These are phyloP conservation scores for Acleris holmiana DNA, from an alignment of 2,888 invertebrate genomes.

Conservation along the genomic window DNA sequence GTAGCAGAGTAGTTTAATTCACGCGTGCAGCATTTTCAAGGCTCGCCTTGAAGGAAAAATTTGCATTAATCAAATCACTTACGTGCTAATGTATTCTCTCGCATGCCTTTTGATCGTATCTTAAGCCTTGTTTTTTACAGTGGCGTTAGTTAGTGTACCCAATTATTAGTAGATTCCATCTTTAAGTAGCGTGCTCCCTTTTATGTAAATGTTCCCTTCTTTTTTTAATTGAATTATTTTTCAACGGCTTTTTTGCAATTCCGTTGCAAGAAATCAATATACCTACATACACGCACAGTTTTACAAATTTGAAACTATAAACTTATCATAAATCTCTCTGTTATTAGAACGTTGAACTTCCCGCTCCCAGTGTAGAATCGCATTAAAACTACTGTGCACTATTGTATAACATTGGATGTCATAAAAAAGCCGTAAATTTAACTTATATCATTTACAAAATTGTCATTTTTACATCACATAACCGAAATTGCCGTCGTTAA, in stretches of 20 bases:
- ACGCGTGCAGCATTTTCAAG: slow-evolving; percentile 65
- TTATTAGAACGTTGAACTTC: too few relatives aligned
- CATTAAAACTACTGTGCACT: too few relatives aligned
- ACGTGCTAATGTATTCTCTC: slow-evolving; percentile 69
- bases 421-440: too few relatives aligned
- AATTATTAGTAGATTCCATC: slow-evolving; percentile 76
- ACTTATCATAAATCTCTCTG: too few relatives aligned
- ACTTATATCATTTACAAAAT: slow-evolving; percentile 10
- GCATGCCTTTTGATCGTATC: slow-evolving; percentile 71
- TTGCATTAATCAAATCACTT: slow-evolving; percentile 70
- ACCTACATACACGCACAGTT: too few relatives aligned
- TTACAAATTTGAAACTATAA: too few relatives aligned
- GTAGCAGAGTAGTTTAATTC: slow-evolving; percentile 18
- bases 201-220: slow-evolving; percentile 65
- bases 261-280: slow-evolving; percentile 28
- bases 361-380: too few relatives aligned
- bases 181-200: slow-evolving; percentile 64
- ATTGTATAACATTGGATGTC: too few relatives aligned
- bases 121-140: slow-evolving; percentile 52
- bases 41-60: slow-evolving; percentile 59
- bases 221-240: slow-evolving; percentile 52
- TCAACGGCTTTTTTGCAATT: slow-evolving; percentile 65
- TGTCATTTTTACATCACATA: slow-evolving; percentile 32
- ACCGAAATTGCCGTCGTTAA: slow-evolving; percentile 34
- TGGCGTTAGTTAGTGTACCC: slow-evolving; percentile 60